A percentile compares a stretch with the other conserved stretches of the same genome.
These are phyloP conservation scores for Mnemiopsis leidyi DNA, from an alignment of 37 sponge, comb jelly and placozoan genomes.

Conservation along the genomic window DNA sequence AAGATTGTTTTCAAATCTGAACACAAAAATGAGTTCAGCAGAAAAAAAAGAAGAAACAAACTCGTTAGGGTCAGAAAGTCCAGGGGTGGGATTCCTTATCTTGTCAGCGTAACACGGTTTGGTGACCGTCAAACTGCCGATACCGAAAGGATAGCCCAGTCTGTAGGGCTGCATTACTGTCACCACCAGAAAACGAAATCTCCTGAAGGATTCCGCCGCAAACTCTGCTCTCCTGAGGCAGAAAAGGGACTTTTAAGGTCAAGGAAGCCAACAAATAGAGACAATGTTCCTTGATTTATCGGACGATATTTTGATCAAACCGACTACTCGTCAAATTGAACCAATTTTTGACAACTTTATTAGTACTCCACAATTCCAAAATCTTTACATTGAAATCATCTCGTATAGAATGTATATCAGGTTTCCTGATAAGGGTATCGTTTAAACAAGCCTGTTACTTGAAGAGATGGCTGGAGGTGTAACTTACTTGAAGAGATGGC, in stretches of 20 bases:
- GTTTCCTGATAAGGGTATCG: background rate
- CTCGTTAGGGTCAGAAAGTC: conserved; percentile 24
- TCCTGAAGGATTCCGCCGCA: background rate
- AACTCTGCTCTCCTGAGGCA: conserved; percentile 3
- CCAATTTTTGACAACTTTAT: too few species aligned
- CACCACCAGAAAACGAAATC: background rate
- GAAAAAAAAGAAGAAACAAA: background rate
- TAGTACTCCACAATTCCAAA: too few species aligned
- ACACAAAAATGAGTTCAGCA: background rate
- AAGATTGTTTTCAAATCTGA: too few species aligned
- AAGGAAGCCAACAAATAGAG: background rate
- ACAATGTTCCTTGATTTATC: background rate
- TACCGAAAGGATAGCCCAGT: conserved; percentile 11
- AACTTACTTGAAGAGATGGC: background rate
- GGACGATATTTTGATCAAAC: background rate
- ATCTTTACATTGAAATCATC: background rate
- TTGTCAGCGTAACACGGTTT: background rate
- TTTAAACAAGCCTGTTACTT: background rate
- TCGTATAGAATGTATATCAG: background rate
- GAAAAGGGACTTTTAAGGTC: background rate
- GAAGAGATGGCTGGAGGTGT: background rate
- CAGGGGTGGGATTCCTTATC: background rate
- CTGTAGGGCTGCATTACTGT: conserved; percentile 30
- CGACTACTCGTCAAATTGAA: too few species aligned
- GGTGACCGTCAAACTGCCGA: background rate